Conservation (phyloP, 2,888 invertebrate species). For the Megastigmus dorsalis region DNA sequence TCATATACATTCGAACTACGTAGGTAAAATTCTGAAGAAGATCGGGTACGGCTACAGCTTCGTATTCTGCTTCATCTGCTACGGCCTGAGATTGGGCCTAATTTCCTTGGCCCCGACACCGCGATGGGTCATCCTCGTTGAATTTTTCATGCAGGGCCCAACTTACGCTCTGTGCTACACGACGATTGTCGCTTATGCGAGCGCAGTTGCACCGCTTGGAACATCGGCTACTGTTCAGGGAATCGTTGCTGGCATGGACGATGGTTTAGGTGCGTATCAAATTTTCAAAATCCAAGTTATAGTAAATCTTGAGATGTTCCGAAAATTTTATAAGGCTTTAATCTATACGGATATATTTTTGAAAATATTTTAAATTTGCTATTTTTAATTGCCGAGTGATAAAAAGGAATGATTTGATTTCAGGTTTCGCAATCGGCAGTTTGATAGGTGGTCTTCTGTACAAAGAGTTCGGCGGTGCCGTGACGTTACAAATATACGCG, state of each 20-base stretch:
- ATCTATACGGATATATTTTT: not conserved
- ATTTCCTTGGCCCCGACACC: constrained; percentile 87
- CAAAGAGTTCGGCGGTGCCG: constrained; percentile 79
- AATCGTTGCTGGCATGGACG: constrained; percentile 91
- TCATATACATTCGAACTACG: too few species aligned
- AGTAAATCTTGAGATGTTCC: too few species aligned
- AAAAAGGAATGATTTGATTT: constrained; percentile 52
- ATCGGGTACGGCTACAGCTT: constrained; percentile 87
- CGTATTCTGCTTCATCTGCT: constrained; percentile 85
- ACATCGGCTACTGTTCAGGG: constrained; percentile 91
- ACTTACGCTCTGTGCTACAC: constrained; percentile 91
- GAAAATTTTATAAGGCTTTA: too few species aligned
- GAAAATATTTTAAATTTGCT: constrained; percentile 38
- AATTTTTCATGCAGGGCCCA: constrained; percentile 88
- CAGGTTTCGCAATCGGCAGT: constrained; percentile 86
- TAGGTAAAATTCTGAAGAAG: constrained; percentile 86
- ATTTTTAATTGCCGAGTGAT: not conserved
- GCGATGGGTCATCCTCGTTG: constrained; percentile 88
- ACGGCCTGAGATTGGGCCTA: constrained; percentile 83
- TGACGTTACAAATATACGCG: constrained; percentile 77
- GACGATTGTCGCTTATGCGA: constrained; percentile 83
- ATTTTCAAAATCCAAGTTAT: not conserved
- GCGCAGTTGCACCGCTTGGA: constrained; percentile 78
- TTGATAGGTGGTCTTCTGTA: constrained; percentile 84
- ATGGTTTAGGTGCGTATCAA: constrained; percentile 84